Conservation (phyloP, 2,113 vertebrate genomes). For the Cottus gobio region DNA sequence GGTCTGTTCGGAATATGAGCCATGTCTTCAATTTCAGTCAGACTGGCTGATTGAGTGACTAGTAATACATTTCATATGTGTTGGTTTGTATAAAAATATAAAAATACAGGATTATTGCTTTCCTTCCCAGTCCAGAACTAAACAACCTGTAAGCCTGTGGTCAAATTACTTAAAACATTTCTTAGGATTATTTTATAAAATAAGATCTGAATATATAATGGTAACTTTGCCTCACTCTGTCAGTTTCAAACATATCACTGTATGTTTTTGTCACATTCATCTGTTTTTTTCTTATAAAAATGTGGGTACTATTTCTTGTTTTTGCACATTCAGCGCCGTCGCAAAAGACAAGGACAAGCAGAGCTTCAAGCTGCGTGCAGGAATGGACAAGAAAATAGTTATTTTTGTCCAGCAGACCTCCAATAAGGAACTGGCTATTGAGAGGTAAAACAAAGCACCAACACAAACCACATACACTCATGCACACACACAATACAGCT, state of each 20-base stretch:
- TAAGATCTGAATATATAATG: background rate
- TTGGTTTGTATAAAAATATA: background rate
- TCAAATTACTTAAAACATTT: background rate
- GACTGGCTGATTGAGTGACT: background rate
- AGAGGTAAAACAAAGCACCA: constrained; percentile 86
- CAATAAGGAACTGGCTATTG: constrained; percentile 97
- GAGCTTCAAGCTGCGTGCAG: constrained; percentile 97
- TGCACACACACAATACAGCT: background rate
- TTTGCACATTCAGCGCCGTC: constrained; percentile 87
- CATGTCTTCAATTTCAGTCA: background rate
- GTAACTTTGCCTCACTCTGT: background rate
- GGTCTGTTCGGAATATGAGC: background rate
- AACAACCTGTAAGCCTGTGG: constrained; percentile 1
- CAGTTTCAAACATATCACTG: background rate
- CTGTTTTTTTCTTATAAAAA: background rate
- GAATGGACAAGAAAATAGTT: constrained; percentile 98
- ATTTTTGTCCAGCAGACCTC: constrained; percentile 97
- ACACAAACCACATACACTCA: constrained; percentile 2
- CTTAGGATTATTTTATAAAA: background rate
- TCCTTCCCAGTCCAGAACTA: background rate
- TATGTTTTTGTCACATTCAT: background rate
- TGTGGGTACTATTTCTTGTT: background rate
- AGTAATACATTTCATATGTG: background rate
- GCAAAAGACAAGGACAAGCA: constrained; percentile 98
- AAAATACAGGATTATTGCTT: background rate